These are phyloP conservation scores for Strongylocentrotus purpuratus DNA, from an alignment of 35 echinoderm and acorn worm species.

Conservation along the genomic window DNA sequence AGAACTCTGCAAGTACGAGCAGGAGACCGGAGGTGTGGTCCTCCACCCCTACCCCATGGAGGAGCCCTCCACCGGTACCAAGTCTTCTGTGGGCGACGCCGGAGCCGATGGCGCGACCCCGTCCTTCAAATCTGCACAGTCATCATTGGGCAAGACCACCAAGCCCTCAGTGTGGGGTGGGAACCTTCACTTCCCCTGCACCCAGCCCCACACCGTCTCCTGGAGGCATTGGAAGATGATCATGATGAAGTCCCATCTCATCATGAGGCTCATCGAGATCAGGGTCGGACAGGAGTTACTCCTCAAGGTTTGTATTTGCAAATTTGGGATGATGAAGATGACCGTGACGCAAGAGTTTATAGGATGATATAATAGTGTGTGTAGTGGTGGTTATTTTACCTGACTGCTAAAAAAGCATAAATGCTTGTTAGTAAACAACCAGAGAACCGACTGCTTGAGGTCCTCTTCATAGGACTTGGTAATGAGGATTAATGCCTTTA, in stretches of 20 bases:
- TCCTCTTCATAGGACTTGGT: no score
- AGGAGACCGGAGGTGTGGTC: conserved; percentile 84
- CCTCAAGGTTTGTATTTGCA: conserved; percentile 62
- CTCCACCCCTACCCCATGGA: conserved; percentile 76
- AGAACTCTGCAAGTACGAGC: conserved; percentile 83
- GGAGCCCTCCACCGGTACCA: conserved; percentile 39
- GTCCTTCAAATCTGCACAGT: neutral
- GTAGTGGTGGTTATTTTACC: no score
- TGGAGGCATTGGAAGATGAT: conserved; percentile 83
- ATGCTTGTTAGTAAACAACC: no score
- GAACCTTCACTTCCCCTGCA: conserved; percentile 81
- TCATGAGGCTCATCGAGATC: conserved; percentile 95
- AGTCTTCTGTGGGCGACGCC: neutral
- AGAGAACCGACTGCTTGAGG: no score
- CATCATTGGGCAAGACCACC: neutral
- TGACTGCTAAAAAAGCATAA: no score
- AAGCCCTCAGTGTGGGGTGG: conserved; percentile 21
- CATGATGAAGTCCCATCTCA: conserved; percentile 79
- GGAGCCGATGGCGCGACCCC: neutral
- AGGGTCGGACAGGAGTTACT: conserved; percentile 92
- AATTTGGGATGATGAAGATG: no score
- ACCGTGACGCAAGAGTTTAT: no score
- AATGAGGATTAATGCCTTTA: no score
- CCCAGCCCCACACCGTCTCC: conserved; percentile 83
- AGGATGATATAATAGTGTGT: no score